Evolutionary conservation across 2,113 vertebrate species (phyloP), one percentile per base, ranked within the genome.

Genomic region (Eleginops maclovinus): DNA sequence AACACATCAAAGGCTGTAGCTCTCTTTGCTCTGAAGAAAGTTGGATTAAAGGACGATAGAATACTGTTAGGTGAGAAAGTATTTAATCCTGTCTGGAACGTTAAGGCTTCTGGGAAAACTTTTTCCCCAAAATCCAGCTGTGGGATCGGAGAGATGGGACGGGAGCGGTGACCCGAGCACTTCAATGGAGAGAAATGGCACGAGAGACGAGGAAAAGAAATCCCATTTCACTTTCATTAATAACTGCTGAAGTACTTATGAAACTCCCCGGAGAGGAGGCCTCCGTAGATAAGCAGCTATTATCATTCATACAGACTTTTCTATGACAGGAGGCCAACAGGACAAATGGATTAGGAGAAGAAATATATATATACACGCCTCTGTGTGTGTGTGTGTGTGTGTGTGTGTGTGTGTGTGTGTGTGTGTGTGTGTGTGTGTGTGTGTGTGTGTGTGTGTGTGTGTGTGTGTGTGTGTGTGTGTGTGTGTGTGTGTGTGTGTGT

Each of bases 1-100:
- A 24, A 40, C 9, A 82, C 79, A 71, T 65, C 41, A 72, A 79
- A 81, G 66, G 2, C 22, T 26, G n/a, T 59, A 75, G 17, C 17
- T 40, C 17, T 40, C n/a, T 40, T 49, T 59, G 51, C 31, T 74
- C 49, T 58, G 47, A 56, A 61, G 26, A 71, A 76, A 72, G 67
- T 36, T 50, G 36, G 79, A 74, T 79, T 44, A 71, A 69, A 82
- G 15, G 17, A 68, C 58, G 72, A 85, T 56, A 46, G 79, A 87
- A 86, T 74, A 61, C 59, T 60, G 62, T 78, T 67, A 79, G 26
- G 74, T 83, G 58, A 89, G 76, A 88, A 82, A 86, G 75, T 65
- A 72, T 84, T 68, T 86, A 81, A 91, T 92, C 85, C 86, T 28
- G 82, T 84, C 85, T 91, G 81, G 81, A 91, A 82, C 61, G 67